A percentile compares a stretch with the other conserved stretches of the same genome.
These are phyloP conservation scores for Sebastes fasciatus DNA, from an alignment of 2,113 vertebrate genomes.

Conservation along the genomic window DNA sequence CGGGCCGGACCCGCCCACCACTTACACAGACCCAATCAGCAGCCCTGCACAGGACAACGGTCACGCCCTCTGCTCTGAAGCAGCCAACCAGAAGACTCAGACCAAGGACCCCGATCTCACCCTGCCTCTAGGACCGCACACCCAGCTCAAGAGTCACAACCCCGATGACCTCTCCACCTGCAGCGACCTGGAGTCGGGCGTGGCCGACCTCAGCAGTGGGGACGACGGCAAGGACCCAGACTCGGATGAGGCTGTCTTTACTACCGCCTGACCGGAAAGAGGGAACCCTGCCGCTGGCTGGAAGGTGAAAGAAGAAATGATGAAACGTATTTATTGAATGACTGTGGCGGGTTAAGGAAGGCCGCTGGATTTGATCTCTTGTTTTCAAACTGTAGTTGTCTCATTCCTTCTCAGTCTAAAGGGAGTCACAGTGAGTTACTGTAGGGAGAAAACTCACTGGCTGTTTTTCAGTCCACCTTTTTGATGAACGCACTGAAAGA, in stretches of 20 bases:
- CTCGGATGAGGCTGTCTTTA: slow-evolving; percentile 86
- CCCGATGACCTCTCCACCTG: slow-evolving; percentile 89
- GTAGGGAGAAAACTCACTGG: neutral
- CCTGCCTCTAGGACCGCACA: slow-evolving; percentile 84
- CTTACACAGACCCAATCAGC: slow-evolving; percentile 57
- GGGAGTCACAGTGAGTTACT: neutral
- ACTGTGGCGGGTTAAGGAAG: neutral
- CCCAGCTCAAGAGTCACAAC: slow-evolving; percentile 85
- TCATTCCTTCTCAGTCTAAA: neutral
- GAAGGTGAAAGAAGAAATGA: neutral
- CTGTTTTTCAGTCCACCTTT: neutral
- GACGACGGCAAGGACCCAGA: slow-evolving; percentile 88
- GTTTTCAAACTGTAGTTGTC: neutral
- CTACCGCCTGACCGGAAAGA: slow-evolving; percentile 77
- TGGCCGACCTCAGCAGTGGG: slow-evolving; percentile 92
- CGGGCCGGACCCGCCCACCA: slow-evolving; percentile 62
- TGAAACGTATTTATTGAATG: neutral
- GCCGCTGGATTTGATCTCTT: neutral
- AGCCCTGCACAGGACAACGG: slow-evolving; percentile 85
- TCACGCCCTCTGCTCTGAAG: slow-evolving; percentile 71
- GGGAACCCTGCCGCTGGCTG: neutral
- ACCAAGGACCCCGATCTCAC: slow-evolving; percentile 83
- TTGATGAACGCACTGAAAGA: neutral
- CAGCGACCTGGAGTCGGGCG: slow-evolving; percentile 94
- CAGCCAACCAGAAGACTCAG: slow-evolving; percentile 76